Evolutionary conservation across 2,797 vertebrate species (phyloP), one percentile per base, ranked within the genome.

Genomic region (Lateolabrax maculatus): DNA sequence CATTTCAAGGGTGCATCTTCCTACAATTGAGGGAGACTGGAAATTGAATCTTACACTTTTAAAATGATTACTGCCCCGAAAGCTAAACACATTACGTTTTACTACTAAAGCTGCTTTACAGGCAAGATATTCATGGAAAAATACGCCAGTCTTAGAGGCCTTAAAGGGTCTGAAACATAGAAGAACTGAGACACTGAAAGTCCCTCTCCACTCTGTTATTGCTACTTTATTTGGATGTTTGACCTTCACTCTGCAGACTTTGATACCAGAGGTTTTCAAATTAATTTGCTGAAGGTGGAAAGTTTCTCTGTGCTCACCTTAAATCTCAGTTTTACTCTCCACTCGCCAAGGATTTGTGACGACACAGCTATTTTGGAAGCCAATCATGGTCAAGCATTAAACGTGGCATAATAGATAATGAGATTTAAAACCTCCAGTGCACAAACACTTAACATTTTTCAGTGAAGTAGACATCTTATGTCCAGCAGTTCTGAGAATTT

Each of bases 11-110:
- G 18, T 71, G 78, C 71, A 56, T 58, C 72, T 67, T 79, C 36
- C 55, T 49, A 57, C 75, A 68, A 71, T 66, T 65, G 46, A 51
- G 55, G 46, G 29, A 56, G 71, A 75, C 21, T 9, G 43, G 52
- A 88, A 92, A 92, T 88, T 83, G 56, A 92, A 89, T 90, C 83
- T 84, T 78, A 77, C 61, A 77, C 69, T 83, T 79, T 73, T 81
- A 71, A 92, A 88, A 67, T 89, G 87, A 90, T 88, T 87, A 89
- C 48, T 62, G 79, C 62, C 71, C 63, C 6, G 11, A 65, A 80
- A 78, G 66, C 18, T 63, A 90, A 85, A 65, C 81, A 65, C 46
- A 71, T 78, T 67, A 81, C 21, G 60, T 52, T 78, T 78, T 64
- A 75, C 66, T 21, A 19, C 67, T 44, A 81, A 92, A 91, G 84